Evolutionary conservation across 2,888 invertebrate genomes (phyloP).

Genomic region (Zootermopsis nevadensis): DNA sequence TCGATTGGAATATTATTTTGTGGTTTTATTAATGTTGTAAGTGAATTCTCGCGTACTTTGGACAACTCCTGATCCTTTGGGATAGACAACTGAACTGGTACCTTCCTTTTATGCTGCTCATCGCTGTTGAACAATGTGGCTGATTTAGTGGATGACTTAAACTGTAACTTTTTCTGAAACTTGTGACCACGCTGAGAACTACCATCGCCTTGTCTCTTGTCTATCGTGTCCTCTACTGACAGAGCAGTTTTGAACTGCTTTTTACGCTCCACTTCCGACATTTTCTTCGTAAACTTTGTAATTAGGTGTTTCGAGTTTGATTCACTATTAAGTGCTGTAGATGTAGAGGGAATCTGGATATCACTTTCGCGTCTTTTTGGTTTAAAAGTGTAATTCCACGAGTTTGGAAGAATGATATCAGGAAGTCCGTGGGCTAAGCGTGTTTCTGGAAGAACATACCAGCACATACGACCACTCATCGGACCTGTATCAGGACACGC

Average conservation of each 20-base stretch:
- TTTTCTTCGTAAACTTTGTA: constrained; percentile 58
- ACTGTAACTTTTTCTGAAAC: neutral
- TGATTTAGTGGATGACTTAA: neutral
- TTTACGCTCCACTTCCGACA: constrained; percentile 58
- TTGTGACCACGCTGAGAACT: neutral
- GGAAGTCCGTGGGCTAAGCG: constrained; percentile 43
- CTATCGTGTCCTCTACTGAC: too few species aligned
- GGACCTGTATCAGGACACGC: constrained; percentile 67
- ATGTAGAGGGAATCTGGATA: neutral
- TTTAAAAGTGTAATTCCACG: constrained; percentile 50
- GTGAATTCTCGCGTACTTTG: neutral
- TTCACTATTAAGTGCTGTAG: neutral
- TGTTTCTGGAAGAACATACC: constrained; percentile 67
- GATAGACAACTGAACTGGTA: neutral
- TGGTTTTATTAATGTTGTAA: constrained; percentile 2
- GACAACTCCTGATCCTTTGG: neutral
- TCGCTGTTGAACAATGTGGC: neutral
- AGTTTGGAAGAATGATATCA: constrained; percentile 47
- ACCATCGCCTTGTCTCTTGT: neutral
- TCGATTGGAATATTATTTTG: neutral
- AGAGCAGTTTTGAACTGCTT: constrained; percentile 54
- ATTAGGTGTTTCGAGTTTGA: constrained; percentile 45
- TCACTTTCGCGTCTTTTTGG: constrained; percentile 44
- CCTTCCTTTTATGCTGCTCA: neutral
- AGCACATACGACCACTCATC: constrained; percentile 70